Base-by-base conservation (phyloP, 1,140 invertebrate species). In the Lepidostoma basale region DNA sequence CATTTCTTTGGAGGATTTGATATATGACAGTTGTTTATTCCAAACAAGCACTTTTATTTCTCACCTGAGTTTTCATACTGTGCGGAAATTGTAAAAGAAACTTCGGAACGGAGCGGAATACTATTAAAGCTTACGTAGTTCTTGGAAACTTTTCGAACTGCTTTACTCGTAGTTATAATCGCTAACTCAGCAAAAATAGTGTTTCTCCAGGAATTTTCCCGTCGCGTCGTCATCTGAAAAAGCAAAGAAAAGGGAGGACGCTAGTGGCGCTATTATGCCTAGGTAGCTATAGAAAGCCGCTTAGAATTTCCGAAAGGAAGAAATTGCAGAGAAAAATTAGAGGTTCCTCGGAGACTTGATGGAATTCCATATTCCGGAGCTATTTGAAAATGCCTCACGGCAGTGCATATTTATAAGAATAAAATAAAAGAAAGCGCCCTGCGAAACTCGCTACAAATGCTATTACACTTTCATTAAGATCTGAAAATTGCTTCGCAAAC, bases 51-150 rank as follows among this genome's bases (percentile, higher is more conserved):
- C 54, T 67, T 67, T 67, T 67, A 44, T 68, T 47, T 40, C 49
- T 47, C 49, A 63, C 67, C 62, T 64, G 36, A 68, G 58, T 52
- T 68, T 68, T 69, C 58, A 36, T 60, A 42, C 33, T 47, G 18
- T 56, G 67, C 39, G 42, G 49, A 66, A 69, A 69, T 62, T 69
- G 68, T 63, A 44, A 69, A 65, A 58, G 60, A 69, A 70, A 66
- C 63, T 67, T 70, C 49, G 6, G 39, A 8, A 40, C 18, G 68
- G 36, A 60, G 62, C 63, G 36, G 63, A 67, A 62, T 70, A 67
- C 58, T 66, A 67, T 70, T 70, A 66, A 52, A 62, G 68, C 68
- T 70, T 70, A 70, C 68, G 68, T 62, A 70, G 63, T 62, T 70
- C 68, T 67, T 70, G 22, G 39, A 65, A 70, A 70, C 47, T 70